Evolutionary conservation across 2,888 invertebrate species (phyloP).

Genomic region (Tachystola acroxantha): DNA sequence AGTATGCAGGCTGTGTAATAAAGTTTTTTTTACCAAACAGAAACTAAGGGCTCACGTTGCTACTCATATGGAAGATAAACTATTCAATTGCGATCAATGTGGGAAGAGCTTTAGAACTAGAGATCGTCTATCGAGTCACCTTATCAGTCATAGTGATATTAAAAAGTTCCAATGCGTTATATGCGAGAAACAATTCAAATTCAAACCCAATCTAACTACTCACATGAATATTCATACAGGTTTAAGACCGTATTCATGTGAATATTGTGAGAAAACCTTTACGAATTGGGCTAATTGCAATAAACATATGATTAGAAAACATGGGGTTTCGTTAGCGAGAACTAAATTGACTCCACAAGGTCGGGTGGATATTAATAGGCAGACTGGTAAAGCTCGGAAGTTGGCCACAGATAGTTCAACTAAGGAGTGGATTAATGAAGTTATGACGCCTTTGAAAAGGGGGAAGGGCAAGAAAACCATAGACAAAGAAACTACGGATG

Average conservation of each 20-base stretch:
- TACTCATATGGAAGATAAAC: conserved; percentile 22
- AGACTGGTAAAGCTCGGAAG: conserved; percentile 16
- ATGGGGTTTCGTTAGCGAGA: conserved; percentile 52
- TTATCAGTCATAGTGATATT: conserved; percentile 82
- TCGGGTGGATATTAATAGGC: conserved; percentile 19
- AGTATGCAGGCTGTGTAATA: conserved; percentile 35
- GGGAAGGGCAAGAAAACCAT: too few species aligned
- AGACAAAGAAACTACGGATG: too few species aligned
- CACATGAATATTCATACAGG: conserved; percentile 81
- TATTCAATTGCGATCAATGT: conserved; percentile 29
- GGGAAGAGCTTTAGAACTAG: conserved; percentile 25
- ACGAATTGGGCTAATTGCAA: conserved; percentile 86
- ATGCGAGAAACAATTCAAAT: conserved; percentile 82
- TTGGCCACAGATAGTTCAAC: conserved; percentile 11
- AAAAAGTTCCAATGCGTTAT: conserved; percentile 73
- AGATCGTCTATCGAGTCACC: conserved; percentile 74
- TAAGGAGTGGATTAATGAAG: conserved; percentile 18
- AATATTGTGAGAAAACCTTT: conserved; percentile 79
- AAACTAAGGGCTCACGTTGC: conserved; percentile 24
- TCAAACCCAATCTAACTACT: conserved; percentile 81
- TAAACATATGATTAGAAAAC: conserved; percentile 84
- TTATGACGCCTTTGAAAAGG: conserved; percentile 16
- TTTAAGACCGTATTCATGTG: conserved; percentile 81
- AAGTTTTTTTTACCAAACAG: conserved; percentile 23
- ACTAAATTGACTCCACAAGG: conserved; percentile 48